Evolutionary conservation across 2,888 invertebrate genomes (phyloP), one percentile per base, ranked within the genome.

Genomic region (Selenia dentaria): DNA sequence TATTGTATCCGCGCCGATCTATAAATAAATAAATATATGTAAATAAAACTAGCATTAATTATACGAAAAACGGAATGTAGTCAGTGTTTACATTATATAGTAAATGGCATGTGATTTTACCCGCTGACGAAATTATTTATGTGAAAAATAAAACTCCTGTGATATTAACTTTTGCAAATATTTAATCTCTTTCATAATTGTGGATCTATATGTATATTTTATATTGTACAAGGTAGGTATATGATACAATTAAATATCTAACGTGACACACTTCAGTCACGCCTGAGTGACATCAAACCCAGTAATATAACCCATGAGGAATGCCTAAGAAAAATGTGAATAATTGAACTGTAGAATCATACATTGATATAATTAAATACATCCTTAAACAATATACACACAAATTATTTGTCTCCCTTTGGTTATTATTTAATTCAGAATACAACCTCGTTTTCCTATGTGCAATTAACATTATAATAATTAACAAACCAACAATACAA

Each of bases 121-220:
- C n/a, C n/a, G n/a, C n/a, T n/a, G n/a, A n/a, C n/a, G n/a, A n/a
- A n/a, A n/a, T n/a, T n/a, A n/a, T 25, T 25, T 25, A 9, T 25
- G n/a, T n/a, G 44, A 57, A 40, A 36, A 44, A 38, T 44, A 44
- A 90, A 91, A 87, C 84, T 61, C 70, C 47, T 68, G 62, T 59
- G 64, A 73, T 71, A 71, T 72, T 83, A 91, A 90, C 91, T 91
- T 91, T 91, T 91, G 91, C 91, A 91, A 91, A 91, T 91, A 91
- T 91, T 91, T 91, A 91, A 90, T 91, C 90, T 90, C 84, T 91
- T 90, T 91, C 82, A 90, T 91, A 91, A 91, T 91, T 86, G 91
- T 91, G 91, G 88, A 89, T 91, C 91, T 91, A 90, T 91, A 90
- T 91, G 88, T 16, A 16, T 16, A 16, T 2, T 90, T 87, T 86